A percentile compares a stretch with the other conserved stretches of the same genome.
Evolutionary conservation across 1,140 invertebrate genomes (phyloP).

Genomic region (Harpegnathos saltator): DNA sequence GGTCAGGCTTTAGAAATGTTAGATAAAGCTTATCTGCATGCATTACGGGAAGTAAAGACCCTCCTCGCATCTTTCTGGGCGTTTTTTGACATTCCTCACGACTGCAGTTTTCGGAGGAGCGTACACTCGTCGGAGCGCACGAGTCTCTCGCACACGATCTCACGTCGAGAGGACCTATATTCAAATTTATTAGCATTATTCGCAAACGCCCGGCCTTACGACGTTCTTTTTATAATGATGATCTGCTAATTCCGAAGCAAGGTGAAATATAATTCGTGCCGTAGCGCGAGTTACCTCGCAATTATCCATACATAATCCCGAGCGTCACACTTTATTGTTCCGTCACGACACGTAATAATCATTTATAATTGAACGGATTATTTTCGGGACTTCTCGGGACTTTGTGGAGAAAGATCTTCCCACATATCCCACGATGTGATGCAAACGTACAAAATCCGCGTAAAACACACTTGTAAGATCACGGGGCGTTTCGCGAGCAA

Average conservation of each 20-base stretch:
- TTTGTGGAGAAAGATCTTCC: no score
- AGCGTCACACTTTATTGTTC: no score
- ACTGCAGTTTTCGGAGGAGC: background rate
- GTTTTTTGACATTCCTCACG: background rate
- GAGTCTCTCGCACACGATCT: no score
- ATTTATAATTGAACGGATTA: no score
- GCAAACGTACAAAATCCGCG: background rate
- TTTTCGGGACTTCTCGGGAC: no score
- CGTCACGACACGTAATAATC: no score
- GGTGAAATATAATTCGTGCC: no score
- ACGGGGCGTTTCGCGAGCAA: slow-evolving; percentile 6
- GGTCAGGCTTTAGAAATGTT: background rate
- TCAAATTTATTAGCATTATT: background rate
- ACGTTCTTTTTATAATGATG: background rate
- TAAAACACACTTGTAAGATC: slow-evolving; percentile 2
- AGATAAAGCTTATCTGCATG: slow-evolving; percentile 7
- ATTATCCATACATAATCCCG: no score
- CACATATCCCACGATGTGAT: no score
- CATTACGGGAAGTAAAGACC: background rate
- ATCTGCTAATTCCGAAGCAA: no score
- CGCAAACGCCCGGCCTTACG: background rate
- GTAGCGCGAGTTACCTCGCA: no score
- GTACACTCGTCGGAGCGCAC: no score
- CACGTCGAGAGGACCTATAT: background rate
- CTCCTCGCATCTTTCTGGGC: background rate